Percentiles rank a stretch among this genome's conserved stretches.
phyloP scores from a whole-genome alignment of 2,797 vertebrate genomes.

The Molossus molossus region DNA sequence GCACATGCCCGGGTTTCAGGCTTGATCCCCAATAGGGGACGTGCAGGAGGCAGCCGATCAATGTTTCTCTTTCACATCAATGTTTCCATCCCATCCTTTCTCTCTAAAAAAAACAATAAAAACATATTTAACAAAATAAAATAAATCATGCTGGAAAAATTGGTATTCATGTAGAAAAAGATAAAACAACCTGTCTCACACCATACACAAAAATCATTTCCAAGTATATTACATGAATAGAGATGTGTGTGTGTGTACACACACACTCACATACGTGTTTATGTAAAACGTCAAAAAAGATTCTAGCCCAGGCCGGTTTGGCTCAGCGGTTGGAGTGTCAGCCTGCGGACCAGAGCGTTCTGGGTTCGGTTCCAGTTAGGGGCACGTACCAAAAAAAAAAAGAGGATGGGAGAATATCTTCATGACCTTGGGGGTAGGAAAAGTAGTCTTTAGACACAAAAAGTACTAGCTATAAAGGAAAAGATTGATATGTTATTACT shows the following conservation, averaged over 20 bases:
- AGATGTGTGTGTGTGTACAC: neutral
- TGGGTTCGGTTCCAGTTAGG: too few relatives aligned
- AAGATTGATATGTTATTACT: neutral
- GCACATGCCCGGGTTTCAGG: too few relatives aligned
- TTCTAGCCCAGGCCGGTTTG: neutral
- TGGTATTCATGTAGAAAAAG: neutral
- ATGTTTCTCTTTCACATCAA: too few relatives aligned
- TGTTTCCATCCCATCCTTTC: too few relatives aligned
- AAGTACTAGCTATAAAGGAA: neutral
- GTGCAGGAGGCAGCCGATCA: too few relatives aligned
- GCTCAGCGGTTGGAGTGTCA: too few relatives aligned
- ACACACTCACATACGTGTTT: neutral
- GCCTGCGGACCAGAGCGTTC: too few relatives aligned
- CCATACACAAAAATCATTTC: slow-evolving; percentile 12
- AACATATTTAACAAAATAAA: neutral
- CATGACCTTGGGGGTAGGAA: neutral
- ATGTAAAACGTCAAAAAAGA: neutral
- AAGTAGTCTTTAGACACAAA: neutral
- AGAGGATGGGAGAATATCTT: neutral
- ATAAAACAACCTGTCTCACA: neutral
- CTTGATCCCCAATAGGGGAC: too few relatives aligned
- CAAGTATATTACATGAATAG: neutral
- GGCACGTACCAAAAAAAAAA: neutral
- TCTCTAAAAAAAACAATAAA: too few relatives aligned
- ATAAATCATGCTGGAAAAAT: slow-evolving; percentile 45